These are phyloP conservation scores for Sussaba pulchella DNA, from an alignment of 2,888 invertebrate species.

Conservation along the genomic window DNA sequence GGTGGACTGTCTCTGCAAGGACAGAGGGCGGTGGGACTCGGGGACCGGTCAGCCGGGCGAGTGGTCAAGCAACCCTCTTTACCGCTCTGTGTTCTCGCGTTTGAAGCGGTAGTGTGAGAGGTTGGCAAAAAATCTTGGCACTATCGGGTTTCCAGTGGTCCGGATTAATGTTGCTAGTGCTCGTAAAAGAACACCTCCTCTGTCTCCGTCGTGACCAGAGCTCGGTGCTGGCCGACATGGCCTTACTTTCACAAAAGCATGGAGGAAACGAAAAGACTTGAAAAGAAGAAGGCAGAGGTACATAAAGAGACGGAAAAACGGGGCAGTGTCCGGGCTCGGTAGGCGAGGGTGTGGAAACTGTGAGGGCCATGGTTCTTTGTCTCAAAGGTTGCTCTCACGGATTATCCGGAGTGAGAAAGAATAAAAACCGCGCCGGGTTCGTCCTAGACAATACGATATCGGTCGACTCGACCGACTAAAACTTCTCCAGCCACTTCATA, in stretches of 20 bases:
- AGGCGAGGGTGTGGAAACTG: background rate
- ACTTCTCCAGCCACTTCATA: slow-evolving; percentile 9
- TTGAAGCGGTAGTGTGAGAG: slow-evolving; percentile 39
- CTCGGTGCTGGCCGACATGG: slow-evolving; percentile 11
- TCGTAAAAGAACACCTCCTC: slow-evolving; percentile 53
- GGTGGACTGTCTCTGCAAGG: slow-evolving; percentile 54
- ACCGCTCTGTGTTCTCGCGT: slow-evolving; percentile 29
- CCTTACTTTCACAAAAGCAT: slow-evolving; percentile 29
- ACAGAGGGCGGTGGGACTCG: slow-evolving; percentile 50
- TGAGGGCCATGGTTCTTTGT: slow-evolving; percentile 7
- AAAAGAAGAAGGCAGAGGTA: slow-evolving; percentile 15
- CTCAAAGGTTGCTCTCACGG: slow-evolving; percentile 19
- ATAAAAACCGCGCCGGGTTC: background rate
- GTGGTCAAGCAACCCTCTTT: slow-evolving; percentile 49
- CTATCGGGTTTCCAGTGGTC: slow-evolving; percentile 64
- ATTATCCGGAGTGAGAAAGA: slow-evolving; percentile 19
- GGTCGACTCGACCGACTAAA: background rate
- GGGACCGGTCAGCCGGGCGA: slow-evolving; percentile 47
- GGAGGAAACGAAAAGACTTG: slow-evolving; percentile 20
- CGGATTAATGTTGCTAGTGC: slow-evolving; percentile 66
- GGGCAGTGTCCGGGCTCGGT: slow-evolving; percentile 6
- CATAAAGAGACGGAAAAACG: slow-evolving; percentile 47
- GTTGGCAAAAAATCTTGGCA: slow-evolving; percentile 67
- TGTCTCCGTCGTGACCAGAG: slow-evolving; percentile 58
- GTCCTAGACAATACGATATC: slow-evolving; percentile 16